Evolutionary conservation across 2,888 invertebrate genomes (phyloP), one percentile per base, ranked within the genome.

Genomic region (Mythimna loreyi): DNA sequence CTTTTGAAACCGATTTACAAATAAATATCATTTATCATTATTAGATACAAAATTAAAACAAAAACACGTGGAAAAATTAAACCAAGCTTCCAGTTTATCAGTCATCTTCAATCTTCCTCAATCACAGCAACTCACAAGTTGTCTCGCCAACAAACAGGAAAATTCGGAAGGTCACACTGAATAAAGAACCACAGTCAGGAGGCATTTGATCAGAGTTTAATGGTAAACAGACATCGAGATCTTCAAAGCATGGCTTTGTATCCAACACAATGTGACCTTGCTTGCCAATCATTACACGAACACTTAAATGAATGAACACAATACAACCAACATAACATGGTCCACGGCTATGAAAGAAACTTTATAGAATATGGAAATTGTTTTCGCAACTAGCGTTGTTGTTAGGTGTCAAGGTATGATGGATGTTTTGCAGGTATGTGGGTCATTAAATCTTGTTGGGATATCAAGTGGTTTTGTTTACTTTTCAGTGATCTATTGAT

Each of bases 221-320:
- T 67, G 69, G 63, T 58, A 56, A 72, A 49, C 81, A 81, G 81
- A 81, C 83, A 57, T 66, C 30, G 40, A 23, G 11, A n/a, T 61
- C 50, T 40, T 72, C n/a, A 81, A 78, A 77, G 67, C 78, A 33
- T 19, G 23, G 43, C 83, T 75, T 81, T 81, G 83, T 83, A 30
- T 23, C 50, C 16, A 63, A 52, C 55, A 75, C 50, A 74, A 61
- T 69, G 36, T n/a, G 64, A 63, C 81, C 81, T 83, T 69, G 74
- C 56, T 45, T 77, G 81, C 68, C 81, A 77, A 78, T 81, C 83
- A 77, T 68, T 73, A 62, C 2, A 47, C 40, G 60, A 80, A 50
- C 62, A 69, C 66, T 67, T n/a, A 45, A 80, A 66, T 49, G 68
- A 64, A 69, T 67, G 72, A 55, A 43, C 53, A 21, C n/a, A 11